A percentile compares a stretch with the other conserved stretches of the same genome.
These are phyloP conservation scores for Apistogramma diplotaenia DNA, from an alignment of 2,113 vertebrate species.

Conservation along the genomic window DNA sequence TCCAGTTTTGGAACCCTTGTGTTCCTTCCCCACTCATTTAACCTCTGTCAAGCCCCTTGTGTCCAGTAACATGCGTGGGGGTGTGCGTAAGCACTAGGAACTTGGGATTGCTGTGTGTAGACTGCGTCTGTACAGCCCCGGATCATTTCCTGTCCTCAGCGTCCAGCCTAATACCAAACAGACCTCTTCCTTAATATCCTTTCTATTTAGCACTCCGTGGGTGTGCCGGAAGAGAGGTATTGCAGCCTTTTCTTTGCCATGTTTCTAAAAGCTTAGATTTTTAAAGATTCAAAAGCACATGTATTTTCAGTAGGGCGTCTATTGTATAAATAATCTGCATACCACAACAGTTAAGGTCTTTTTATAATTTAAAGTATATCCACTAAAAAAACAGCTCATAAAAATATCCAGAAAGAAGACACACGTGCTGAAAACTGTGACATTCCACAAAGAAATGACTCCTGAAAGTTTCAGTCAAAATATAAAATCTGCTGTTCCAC, in stretches of 20 bases:
- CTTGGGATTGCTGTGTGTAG: constrained; percentile 36
- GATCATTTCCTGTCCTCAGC: constrained; percentile 78
- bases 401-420: neutral
- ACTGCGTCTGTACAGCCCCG: constrained; percentile 51
- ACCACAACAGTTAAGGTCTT: neutral
- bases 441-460: neutral
- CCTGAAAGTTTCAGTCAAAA: neutral
- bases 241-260: neutral
- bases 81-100: constrained; percentile 41
- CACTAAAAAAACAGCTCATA: neutral
- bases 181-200: constrained; percentile 68
- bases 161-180: constrained; percentile 77
- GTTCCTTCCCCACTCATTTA: constrained; percentile 26
- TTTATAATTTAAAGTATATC: neutral
- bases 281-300: neutral
- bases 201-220: constrained; percentile 52
- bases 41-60: constrained; percentile 20
- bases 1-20: neutral
- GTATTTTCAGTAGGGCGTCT: neutral
- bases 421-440: neutral
- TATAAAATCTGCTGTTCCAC: neutral
- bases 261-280: neutral
- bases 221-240: constrained; percentile 33
- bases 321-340: neutral
- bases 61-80: constrained; percentile 1